Evolutionary conservation across 64 coral and sea anemone genomes (phyloP).

Genomic region (Stylophora pistillata): DNA sequence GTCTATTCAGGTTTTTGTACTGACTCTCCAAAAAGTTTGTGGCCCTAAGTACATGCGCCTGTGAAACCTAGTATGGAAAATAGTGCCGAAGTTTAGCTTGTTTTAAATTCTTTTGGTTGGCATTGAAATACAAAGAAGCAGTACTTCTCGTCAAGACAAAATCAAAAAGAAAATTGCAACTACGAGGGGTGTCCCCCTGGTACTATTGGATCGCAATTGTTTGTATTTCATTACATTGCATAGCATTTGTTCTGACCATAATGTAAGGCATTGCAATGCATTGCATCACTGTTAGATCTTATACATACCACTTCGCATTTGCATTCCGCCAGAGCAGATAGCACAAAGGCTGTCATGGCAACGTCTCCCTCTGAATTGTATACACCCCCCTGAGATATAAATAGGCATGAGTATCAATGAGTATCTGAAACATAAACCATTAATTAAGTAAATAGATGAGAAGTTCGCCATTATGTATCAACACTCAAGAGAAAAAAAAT

Average conservation of each 20-base stretch:
- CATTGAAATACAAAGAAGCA: too few relatives aligned
- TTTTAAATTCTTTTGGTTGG: not conserved
- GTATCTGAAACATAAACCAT: too few relatives aligned
- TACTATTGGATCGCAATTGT: too few relatives aligned
- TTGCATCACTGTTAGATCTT: not conserved
- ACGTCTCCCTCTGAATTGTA: slow-evolving; percentile 52
- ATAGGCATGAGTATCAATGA: too few relatives aligned
- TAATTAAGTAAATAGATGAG: too few relatives aligned
- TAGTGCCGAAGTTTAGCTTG: not conserved
- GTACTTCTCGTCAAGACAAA: too few relatives aligned
- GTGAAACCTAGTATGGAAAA: slow-evolving; percentile 27
- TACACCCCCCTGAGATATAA: slow-evolving; percentile 35
- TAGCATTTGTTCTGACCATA: too few relatives aligned
- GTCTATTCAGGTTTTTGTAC: slow-evolving; percentile 55
- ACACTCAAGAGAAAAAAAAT: not conserved
- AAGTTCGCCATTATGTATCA: too few relatives aligned
- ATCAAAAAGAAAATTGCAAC: too few relatives aligned
- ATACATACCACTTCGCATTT: slow-evolving; percentile 44
- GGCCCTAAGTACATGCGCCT: slow-evolving; percentile 44
- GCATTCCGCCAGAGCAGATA: slow-evolving; percentile 66
- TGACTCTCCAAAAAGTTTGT: slow-evolving; percentile 55
- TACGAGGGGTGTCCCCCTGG: too few relatives aligned
- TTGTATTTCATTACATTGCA: too few relatives aligned
- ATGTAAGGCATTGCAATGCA: not conserved
- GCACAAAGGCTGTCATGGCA: slow-evolving; percentile 80